Evolutionary conservation across 2,888 invertebrate species (phyloP).

Genomic region (Trissoscelio sp.): DNA sequence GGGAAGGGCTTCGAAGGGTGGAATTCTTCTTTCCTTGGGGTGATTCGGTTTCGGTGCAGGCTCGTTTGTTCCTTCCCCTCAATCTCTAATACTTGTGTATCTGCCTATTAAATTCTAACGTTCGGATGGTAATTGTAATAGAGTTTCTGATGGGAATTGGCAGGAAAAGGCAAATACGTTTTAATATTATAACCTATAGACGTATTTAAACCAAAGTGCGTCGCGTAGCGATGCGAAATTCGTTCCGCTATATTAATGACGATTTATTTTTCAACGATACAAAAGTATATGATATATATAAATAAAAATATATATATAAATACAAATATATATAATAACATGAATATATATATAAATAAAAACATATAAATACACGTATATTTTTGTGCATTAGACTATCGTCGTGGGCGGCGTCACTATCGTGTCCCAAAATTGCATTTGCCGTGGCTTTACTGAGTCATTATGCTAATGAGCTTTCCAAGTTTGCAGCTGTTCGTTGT

Average conservation of each 20-base stretch:
- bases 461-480: conserved; percentile 59
- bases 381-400: conserved; percentile 73
- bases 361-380: conserved; percentile 68
- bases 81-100: conserved; percentile 49
- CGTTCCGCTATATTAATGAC: conserved; percentile 70
- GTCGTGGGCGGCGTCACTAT: conserved; percentile 42
- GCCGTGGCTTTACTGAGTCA: conserved; percentile 47
- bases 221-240: conserved; percentile 66
- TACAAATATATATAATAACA: conserved; percentile 44
- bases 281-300: conserved; percentile 55
- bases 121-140: conserved; percentile 45
- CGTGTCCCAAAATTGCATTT: conserved; percentile 44
- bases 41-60: not conserved
- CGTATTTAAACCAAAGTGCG: conserved; percentile 59
- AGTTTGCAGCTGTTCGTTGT: conserved; percentile 48
- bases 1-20: not conserved
- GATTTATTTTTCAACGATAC: conserved; percentile 74
- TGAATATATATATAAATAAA: conserved; percentile 60
- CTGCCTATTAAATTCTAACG: conserved; percentile 55
- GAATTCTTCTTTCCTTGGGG: not conserved
- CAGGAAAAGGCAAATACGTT: conserved; percentile 55
- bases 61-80: conserved; percentile 1
- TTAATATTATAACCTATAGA: conserved; percentile 63
- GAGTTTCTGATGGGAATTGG: conserved; percentile 34
- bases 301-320: conserved; percentile 49